phyloP scores from a whole-genome alignment of 2,888 invertebrate genomes.

The Aplocera efformata region DNA sequence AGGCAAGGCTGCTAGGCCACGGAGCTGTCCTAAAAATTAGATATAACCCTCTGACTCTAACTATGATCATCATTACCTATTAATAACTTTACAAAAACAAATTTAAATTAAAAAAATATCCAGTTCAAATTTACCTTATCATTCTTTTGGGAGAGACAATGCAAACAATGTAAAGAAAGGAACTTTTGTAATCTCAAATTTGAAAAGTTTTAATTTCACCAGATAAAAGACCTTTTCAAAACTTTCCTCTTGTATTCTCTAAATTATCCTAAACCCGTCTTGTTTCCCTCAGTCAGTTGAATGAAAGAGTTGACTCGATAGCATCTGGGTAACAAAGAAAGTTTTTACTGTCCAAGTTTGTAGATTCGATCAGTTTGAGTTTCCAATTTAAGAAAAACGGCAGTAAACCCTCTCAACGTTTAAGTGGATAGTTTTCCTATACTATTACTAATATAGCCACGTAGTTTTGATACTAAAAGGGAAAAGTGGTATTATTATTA shows the following conservation, averaged over 20 bases:
- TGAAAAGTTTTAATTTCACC: slow-evolving; percentile 15
- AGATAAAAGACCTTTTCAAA: slow-evolving; percentile 16
- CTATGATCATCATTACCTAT: too few species aligned
- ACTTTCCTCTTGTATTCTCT: slow-evolving; percentile 10
- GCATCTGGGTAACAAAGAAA: slow-evolving; percentile 76
- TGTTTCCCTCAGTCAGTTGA: slow-evolving; percentile 42
- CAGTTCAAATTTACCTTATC: not conserved
- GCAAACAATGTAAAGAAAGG: not conserved
- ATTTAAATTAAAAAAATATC: too few species aligned
- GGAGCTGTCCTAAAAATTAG: too few species aligned
- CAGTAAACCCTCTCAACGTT: slow-evolving; percentile 48
- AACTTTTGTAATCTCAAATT: slow-evolving; percentile 14
- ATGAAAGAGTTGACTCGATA: slow-evolving; percentile 66
- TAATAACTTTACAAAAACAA: too few species aligned
- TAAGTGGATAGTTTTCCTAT: slow-evolving; percentile 27
- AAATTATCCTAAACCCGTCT: slow-evolving; percentile 30
- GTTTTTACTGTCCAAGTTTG: slow-evolving; percentile 73
- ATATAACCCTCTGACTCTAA: too few species aligned
- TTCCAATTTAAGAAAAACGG: slow-evolving; percentile 71
- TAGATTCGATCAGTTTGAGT: slow-evolving; percentile 63
- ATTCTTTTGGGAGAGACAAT: not conserved
- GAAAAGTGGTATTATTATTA: too few species aligned
- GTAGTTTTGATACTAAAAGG: not conserved
- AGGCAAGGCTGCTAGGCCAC: too few species aligned
- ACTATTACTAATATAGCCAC: slow-evolving; percentile 6